Percentiles rank a stretch among this genome's conserved stretches.
Conservation (phyloP, 2,888 invertebrate species). For the Aelia acuminata region DNA sequence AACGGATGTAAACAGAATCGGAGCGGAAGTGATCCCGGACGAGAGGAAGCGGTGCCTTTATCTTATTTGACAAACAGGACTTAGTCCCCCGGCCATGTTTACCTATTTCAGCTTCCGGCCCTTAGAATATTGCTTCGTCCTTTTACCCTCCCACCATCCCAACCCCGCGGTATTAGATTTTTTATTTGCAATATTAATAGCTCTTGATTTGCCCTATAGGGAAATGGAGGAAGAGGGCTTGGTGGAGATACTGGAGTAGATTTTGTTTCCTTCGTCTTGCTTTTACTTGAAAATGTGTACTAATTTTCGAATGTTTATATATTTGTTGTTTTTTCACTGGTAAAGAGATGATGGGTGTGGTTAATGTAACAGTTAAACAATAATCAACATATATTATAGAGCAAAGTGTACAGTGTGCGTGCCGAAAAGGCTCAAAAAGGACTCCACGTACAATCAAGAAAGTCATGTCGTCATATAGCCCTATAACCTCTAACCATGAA, state of each 20-base stretch:
- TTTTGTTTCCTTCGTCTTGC: neutral
- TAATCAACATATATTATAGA: too few relatives aligned
- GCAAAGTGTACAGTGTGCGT: too few relatives aligned
- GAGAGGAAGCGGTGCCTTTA: conserved; percentile 39
- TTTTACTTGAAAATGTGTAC: neutral
- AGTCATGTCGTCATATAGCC: too few relatives aligned
- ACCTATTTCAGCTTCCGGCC: conserved; percentile 36
- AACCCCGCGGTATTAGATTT: conserved; percentile 13
- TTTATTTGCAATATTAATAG: conserved; percentile 26
- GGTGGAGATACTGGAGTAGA: neutral
- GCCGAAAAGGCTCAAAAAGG: too few relatives aligned
- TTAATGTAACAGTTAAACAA: too few relatives aligned
- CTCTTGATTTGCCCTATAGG: neutral
- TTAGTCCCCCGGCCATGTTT: conserved; percentile 36
- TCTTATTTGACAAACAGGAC: conserved; percentile 40
- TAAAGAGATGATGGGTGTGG: too few relatives aligned
- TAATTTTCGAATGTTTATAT: too few relatives aligned
- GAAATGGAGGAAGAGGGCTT: neutral
- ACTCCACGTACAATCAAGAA: too few relatives aligned
- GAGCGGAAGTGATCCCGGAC: conserved; percentile 38
- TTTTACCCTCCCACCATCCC: neutral
- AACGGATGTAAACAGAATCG: conserved; percentile 32
- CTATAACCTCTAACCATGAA: too few relatives aligned
- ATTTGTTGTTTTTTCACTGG: too few relatives aligned
- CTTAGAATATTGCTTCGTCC: conserved; percentile 10